These are phyloP conservation scores for Calycopis cecrops DNA, from an alignment of 1,140 invertebrate species.

Conservation along the genomic window DNA sequence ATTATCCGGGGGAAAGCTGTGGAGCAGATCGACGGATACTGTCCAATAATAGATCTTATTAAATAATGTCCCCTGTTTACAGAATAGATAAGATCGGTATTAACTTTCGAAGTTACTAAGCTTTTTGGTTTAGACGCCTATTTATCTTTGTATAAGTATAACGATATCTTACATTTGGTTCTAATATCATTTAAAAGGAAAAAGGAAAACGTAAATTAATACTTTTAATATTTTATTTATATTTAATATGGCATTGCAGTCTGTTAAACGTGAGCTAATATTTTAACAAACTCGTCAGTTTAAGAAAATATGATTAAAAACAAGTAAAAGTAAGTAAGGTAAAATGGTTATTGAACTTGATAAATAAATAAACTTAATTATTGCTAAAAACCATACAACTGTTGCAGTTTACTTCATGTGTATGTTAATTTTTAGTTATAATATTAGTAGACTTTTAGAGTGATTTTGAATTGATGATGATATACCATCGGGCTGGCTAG, in stretches of 20 bases:
- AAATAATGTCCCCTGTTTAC: slow-evolving; percentile 8
- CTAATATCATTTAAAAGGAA: not conserved
- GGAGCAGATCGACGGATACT: slow-evolving; percentile 1
- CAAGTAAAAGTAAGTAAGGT: no score
- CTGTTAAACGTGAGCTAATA: no score
- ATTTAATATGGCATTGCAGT: not conserved
- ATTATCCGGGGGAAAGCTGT: slow-evolving; percentile 4
- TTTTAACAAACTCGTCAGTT: no score
- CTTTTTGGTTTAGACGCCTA: not conserved
- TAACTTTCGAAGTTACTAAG: not conserved
- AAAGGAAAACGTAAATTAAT: not conserved
- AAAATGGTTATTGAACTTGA: no score
- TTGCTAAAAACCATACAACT: not conserved
- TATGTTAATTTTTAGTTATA: no score
- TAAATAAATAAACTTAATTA: no score
- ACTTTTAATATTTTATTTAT: not conserved
- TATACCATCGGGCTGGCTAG: not conserved
- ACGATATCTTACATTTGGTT: not conserved
- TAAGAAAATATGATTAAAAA: no score
- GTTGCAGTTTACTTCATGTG: not conserved
- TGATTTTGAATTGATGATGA: not conserved
- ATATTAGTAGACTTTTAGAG: not conserved
- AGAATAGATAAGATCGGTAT: slow-evolving; percentile 4
- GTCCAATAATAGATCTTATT: not conserved
- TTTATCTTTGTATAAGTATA: not conserved